A percentile compares a stretch with the other conserved stretches of the same genome.
Conservation (phyloP, 2,113 vertebrate genomes). For the Ochotona princeps region DNA sequence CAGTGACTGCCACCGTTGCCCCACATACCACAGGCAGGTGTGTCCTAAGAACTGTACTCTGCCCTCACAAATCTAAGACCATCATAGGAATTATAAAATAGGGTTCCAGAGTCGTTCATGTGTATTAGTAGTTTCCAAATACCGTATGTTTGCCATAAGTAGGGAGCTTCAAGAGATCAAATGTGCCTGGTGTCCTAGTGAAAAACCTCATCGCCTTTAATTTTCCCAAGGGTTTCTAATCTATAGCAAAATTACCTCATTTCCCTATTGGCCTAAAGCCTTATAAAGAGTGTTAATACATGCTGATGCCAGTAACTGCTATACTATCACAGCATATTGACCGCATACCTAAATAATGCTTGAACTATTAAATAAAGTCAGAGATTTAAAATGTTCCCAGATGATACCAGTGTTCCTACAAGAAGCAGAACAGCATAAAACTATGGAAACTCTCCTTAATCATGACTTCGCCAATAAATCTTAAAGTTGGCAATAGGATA, state of each 20-base stretch:
- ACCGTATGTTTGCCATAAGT: background rate
- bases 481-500: conserved; percentile 34
- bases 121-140: background rate
- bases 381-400: conserved; percentile 7
- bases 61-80: background rate
- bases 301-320: background rate
- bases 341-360: background rate
- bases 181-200: background rate
- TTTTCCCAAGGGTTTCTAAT: background rate
- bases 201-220: background rate
- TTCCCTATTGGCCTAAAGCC: conserved; percentile 12
- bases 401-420: background rate
- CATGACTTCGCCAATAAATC: background rate
- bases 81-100: background rate
- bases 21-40: background rate
- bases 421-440: background rate
- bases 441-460: background rate
- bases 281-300: background rate
- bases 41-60: background rate
- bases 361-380: background rate
- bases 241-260: background rate
- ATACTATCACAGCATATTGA: background rate
- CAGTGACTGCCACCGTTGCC: background rate
- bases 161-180: background rate
- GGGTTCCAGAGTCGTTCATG: background rate